A percentile compares a stretch with the other conserved stretches of the same genome.
Evolutionary conservation across 2,888 invertebrate genomes (phyloP).

Genomic region (Pristionchus japonicus): DNA sequence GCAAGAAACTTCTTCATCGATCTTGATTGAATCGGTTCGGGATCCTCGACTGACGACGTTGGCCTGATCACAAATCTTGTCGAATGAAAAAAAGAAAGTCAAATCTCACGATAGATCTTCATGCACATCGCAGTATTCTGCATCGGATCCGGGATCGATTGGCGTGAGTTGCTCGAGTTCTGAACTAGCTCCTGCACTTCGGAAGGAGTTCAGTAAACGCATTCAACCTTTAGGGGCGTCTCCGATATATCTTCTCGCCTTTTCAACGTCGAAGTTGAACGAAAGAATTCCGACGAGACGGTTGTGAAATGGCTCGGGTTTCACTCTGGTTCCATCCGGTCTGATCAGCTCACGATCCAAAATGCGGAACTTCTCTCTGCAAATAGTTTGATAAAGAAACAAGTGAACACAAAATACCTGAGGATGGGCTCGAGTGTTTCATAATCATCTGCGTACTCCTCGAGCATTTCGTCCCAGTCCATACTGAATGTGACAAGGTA

Average conservation of each 20-base stretch:
- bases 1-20: neutral
- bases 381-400: neutral
- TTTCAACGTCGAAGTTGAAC: neutral
- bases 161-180: neutral
- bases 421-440: neutral
- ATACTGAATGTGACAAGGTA: neutral
- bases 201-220: neutral
- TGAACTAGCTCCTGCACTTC: neutral
- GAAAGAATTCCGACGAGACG: neutral
- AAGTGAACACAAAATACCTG: neutral
- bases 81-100: neutral
- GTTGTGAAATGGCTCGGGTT: neutral
- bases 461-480: conserved; percentile 24
- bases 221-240: neutral
- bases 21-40: neutral
- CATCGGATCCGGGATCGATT: neutral
- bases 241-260: neutral
- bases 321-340: neutral
- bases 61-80: neutral
- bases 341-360: neutral
- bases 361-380: conserved; percentile 4
- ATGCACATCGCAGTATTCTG: neutral
- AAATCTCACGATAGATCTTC: neutral
- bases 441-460: neutral
- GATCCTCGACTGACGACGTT: neutral